Percentiles rank a stretch among this genome's conserved stretches.
These are phyloP conservation scores for Pogonognathellus flavescens DNA, from an alignment of 1,140 invertebrate genomes.

Conservation along the genomic window DNA sequence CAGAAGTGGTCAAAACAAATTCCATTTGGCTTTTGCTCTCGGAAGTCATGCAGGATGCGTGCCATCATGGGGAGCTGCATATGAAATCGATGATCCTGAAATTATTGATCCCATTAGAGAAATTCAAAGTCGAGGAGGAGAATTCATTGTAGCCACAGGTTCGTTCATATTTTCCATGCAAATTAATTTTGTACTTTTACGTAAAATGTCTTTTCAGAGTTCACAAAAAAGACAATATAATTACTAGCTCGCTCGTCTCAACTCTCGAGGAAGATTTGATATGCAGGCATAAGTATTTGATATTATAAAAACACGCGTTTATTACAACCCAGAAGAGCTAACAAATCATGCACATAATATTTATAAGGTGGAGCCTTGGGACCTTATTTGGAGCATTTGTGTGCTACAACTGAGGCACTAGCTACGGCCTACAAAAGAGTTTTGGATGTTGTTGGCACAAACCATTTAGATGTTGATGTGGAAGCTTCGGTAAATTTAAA, in stretches of 20 bases:
- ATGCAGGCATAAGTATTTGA: no score
- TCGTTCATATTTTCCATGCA: no score
- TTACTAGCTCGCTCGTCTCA: no score
- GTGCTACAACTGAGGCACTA: slow-evolving; percentile 39
- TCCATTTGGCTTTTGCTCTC: slow-evolving; percentile 66
- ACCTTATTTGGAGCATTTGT: slow-evolving; percentile 66
- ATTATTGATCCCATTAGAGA: slow-evolving; percentile 63
- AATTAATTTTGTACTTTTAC: no score
- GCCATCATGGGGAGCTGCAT: slow-evolving; percentile 65
- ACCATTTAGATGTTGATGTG: slow-evolving; percentile 67
- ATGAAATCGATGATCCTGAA: slow-evolving; percentile 58
- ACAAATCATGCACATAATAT: neutral
- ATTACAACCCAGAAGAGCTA: neutral
- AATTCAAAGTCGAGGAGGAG: slow-evolving; percentile 57
- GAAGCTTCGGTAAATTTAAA: slow-evolving; percentile 65
- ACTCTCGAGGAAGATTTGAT: no score
- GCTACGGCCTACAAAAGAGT: slow-evolving; percentile 65
- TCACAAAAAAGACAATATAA: no score
- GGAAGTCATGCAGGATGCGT: slow-evolving; percentile 62
- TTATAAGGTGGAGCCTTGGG: slow-evolving; percentile 65
- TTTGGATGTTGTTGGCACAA: slow-evolving; percentile 62
- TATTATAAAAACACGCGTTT: no score
- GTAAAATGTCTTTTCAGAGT: no score
- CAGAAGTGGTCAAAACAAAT: slow-evolving; percentile 60
- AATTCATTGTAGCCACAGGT: slow-evolving; percentile 61